These are phyloP conservation scores for Brachyistius frenatus DNA, from an alignment of 2,113 vertebrate genomes.

Conservation along the genomic window DNA sequence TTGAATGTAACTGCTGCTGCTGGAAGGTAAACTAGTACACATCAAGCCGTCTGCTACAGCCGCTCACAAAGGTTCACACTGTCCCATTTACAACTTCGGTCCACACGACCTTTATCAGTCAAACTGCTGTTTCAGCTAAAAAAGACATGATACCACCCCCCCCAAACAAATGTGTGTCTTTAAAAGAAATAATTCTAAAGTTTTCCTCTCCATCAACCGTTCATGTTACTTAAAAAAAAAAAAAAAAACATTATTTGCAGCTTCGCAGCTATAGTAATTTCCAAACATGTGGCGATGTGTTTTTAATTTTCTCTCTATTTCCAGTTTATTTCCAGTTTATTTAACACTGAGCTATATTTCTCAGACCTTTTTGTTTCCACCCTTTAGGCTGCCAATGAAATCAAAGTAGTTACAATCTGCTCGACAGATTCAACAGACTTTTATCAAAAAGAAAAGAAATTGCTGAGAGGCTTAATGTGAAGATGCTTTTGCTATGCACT, in stretches of 20 bases:
- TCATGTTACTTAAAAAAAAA: background rate
- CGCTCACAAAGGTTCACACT: background rate
- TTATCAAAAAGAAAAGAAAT: too few relatives aligned
- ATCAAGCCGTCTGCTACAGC: too few relatives aligned
- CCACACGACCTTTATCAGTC: background rate
- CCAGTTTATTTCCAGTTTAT: background rate
- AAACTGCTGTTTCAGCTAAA: background rate
- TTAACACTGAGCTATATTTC: too few relatives aligned
- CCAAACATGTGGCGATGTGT: background rate
- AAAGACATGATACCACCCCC: background rate
- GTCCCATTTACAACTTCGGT: background rate
- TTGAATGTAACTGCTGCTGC: background rate
- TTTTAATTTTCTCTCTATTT: background rate
- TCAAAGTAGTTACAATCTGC: background rate
- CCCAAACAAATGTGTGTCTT: background rate
- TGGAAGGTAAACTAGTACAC: background rate
- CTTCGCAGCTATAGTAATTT: too few relatives aligned
- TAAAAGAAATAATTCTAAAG: background rate
- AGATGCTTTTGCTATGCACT: conserved; percentile 11
- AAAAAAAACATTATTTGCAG: too few relatives aligned
- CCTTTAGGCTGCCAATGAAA: conserved; percentile 13
- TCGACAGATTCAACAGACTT: background rate
- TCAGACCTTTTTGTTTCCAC: background rate
- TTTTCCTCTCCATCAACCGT: background rate
- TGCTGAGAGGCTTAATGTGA: conserved; percentile 18